Evolutionary conservation across 2,888 invertebrate species (phyloP).

Genomic region (Agonopterix subpropinquella): DNA sequence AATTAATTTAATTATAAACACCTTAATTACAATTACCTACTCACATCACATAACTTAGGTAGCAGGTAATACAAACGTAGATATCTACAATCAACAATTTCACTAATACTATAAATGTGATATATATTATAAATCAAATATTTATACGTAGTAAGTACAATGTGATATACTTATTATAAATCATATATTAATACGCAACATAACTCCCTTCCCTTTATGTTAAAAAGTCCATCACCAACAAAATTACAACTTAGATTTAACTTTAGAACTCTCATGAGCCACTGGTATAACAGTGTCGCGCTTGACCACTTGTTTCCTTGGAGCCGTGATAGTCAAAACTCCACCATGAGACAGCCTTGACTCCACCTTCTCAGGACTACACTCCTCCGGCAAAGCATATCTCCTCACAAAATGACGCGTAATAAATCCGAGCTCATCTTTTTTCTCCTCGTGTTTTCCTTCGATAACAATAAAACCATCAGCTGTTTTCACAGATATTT

Average conservation of each 20-base stretch:
- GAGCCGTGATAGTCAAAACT: conserved; percentile 35
- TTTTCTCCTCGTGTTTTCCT: conserved; percentile 50
- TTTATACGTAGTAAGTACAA: too few species aligned
- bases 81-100: too few species aligned
- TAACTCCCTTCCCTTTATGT: neutral
- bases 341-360: conserved; percentile 46
- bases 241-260: conserved; percentile 29
- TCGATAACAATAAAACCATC: conserved; percentile 44
- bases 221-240: neutral
- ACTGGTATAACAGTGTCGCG: conserved; percentile 50
- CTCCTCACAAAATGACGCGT: conserved; percentile 45
- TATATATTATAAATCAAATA: too few species aligned
- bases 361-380: conserved; percentile 33
- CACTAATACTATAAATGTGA: too few species aligned
- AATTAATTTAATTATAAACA: too few species aligned
- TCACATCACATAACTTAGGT: too few species aligned
- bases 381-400: conserved; percentile 42
- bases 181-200: too few species aligned
- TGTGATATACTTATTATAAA: too few species aligned
- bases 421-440: conserved; percentile 46
- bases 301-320: conserved; percentile 27
- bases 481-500: conserved; percentile 38
- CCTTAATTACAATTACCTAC: too few species aligned
- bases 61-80: too few species aligned
- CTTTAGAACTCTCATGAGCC: conserved; percentile 26